A percentile compares a stretch with the other conserved stretches of the same genome.
Evolutionary conservation across 1,140 invertebrate species (phyloP).

Genomic region (Bombus pyrosoma): DNA sequence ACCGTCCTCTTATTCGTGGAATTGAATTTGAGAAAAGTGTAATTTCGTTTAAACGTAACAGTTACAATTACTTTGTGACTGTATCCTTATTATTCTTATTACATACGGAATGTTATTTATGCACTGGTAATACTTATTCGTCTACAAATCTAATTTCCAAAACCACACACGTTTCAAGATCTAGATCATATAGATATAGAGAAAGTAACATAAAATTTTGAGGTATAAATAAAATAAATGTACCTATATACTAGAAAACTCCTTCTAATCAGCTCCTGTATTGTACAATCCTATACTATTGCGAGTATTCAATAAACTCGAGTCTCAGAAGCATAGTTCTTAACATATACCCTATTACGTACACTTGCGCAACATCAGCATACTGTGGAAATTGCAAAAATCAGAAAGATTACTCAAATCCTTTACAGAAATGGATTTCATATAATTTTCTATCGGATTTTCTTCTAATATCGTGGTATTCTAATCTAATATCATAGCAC

Average conservation of each 20-base stretch:
- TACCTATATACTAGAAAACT: background rate
- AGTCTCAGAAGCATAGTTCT: background rate
- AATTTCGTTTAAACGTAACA: too few relatives aligned
- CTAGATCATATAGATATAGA: background rate
- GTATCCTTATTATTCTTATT: too few relatives aligned
- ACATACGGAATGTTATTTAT: too few relatives aligned
- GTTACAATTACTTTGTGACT: too few relatives aligned
- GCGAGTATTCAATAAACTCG: background rate
- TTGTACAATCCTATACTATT: background rate
- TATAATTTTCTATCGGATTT: background rate
- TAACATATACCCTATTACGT: background rate
- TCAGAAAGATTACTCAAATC: background rate
- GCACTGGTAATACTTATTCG: too few relatives aligned
- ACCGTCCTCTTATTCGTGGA: too few relatives aligned
- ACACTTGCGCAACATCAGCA: background rate
- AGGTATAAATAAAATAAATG: background rate
- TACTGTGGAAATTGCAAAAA: background rate
- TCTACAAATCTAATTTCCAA: too few relatives aligned
- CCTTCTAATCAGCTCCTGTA: background rate
- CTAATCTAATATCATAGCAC: too few relatives aligned
- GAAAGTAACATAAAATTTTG: background rate
- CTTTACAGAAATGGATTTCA: background rate
- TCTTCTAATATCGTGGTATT: background rate
- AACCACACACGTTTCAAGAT: too few relatives aligned
- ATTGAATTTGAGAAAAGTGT: too few relatives aligned